Conservation (phyloP, 2,797 vertebrate species). For the Sebastes alutus region DNA sequence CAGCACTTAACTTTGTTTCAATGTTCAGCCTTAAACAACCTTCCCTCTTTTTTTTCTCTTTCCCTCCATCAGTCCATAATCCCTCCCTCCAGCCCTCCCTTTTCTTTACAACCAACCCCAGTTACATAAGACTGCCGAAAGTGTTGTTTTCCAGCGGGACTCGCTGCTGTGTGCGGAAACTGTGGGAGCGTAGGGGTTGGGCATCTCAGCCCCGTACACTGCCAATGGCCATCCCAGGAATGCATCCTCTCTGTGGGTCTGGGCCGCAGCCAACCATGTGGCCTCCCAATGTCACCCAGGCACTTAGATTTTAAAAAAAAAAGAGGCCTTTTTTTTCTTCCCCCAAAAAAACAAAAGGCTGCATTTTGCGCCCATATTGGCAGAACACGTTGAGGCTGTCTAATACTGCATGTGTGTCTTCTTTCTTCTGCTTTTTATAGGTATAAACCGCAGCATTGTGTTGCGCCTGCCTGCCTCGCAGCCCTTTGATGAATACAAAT, state of each 20-base stretch:
- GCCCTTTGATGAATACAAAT: conserved; percentile 73
- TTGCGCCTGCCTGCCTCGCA: conserved; percentile 39
- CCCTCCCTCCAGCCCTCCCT: conserved; percentile 47
- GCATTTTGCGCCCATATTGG: conserved; percentile 59
- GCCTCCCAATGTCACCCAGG: conserved; percentile 73
- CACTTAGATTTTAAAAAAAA: conserved; percentile 13
- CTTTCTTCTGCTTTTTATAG: conserved; percentile 55
- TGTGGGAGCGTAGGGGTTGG: conserved; percentile 65
- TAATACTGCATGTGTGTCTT: conserved; percentile 48
- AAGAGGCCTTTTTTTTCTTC: background rate
- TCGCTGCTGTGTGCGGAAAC: conserved; percentile 65
- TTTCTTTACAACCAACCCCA: conserved; percentile 45
- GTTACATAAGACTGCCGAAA: conserved; percentile 70
- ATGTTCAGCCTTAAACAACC: conserved; percentile 51
- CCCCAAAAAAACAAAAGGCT: conserved; percentile 56
- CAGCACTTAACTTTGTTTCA: conserved; percentile 47
- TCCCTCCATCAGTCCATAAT: conserved; percentile 36
- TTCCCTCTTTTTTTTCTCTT: conserved; percentile 6
- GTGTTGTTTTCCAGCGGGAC: conserved; percentile 61
- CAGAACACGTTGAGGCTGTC: conserved; percentile 52
- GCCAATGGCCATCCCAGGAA: conserved; percentile 76
- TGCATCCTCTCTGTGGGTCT: conserved; percentile 72
- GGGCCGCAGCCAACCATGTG: conserved; percentile 76
- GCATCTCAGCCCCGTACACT: conserved; percentile 57
- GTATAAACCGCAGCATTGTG: conserved; percentile 51